phyloP scores from a whole-genome alignment of 2,113 vertebrate genomes.

The Dermatemys mawii region DNA sequence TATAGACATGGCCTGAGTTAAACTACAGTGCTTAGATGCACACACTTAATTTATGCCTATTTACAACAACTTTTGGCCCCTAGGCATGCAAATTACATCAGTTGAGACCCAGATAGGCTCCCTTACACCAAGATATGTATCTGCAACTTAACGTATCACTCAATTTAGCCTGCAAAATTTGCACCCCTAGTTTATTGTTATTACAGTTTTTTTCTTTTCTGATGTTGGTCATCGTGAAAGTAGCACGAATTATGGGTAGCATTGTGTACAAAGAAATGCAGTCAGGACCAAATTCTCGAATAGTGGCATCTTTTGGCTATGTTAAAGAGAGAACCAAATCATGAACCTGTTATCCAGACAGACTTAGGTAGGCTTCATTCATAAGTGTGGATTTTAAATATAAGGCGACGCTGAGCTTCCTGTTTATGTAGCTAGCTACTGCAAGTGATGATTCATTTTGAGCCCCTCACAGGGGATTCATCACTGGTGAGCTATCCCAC shows the following conservation, averaged over 20 bases:
- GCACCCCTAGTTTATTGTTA: not conserved
- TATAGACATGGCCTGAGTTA: too few species aligned
- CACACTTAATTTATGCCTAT: not conserved
- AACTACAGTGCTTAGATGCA: not conserved
- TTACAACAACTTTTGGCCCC: not conserved
- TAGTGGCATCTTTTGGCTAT: not conserved
- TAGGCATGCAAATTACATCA: not conserved
- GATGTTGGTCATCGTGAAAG: not conserved
- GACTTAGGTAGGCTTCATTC: not conserved
- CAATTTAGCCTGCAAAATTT: not conserved
- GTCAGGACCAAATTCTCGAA: not conserved
- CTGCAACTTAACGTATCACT: not conserved
- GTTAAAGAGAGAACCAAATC: not conserved
- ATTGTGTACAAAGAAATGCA: not conserved
- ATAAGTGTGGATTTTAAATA: not conserved
- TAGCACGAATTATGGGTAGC: not conserved
- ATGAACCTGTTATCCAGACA: not conserved
- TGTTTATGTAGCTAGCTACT: not conserved
- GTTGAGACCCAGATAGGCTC: not conserved
- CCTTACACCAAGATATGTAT: not conserved
- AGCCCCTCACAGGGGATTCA: not conserved
- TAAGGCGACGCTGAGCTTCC: not conserved
- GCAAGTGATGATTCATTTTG: not conserved
- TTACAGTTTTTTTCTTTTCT: not conserved
- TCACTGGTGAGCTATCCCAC: not conserved